A percentile compares a stretch with the other conserved stretches of the same genome.
phyloP scores from a whole-genome alignment of 1,140 invertebrate species.

The Atta cephalotes region DNA sequence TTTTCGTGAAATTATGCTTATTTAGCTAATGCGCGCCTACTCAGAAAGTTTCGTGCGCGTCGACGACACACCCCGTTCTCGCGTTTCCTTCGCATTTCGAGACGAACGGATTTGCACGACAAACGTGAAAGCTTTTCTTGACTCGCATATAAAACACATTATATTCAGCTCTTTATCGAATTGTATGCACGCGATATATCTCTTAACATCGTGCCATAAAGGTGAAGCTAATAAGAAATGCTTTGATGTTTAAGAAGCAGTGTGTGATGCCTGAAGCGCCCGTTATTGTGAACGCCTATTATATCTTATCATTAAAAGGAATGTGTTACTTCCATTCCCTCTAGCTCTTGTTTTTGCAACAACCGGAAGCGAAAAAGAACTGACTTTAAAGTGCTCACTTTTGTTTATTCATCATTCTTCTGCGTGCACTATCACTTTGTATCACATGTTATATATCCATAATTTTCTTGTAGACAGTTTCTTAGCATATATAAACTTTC shows the following conservation, averaged over 20 bases:
- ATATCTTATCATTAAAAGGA: conserved; percentile 18
- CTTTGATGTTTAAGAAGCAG: not conserved
- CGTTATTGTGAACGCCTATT: not conserved
- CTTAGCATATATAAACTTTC: conserved; percentile 15
- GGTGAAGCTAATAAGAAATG: not conserved
- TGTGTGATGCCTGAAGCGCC: not conserved
- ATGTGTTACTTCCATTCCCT: not conserved
- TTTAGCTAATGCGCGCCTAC: conserved; percentile 16
- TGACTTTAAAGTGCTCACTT: conserved; percentile 6
- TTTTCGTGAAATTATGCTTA: conserved; percentile 17
- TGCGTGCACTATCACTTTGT: conserved; percentile 13
- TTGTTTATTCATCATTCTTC: conserved; percentile 18
- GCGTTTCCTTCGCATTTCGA: conserved; percentile 12
- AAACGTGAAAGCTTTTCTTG: not conserved
- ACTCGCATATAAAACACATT: conserved; percentile 1
- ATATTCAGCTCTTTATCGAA: conserved; percentile 13
- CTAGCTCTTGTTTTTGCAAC: not conserved
- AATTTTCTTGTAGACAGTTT: conserved; percentile 18
- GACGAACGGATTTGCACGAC: conserved; percentile 29
- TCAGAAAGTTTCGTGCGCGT: conserved; percentile 18
- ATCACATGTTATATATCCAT: not conserved
- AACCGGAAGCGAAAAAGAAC: not conserved
- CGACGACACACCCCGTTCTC: conserved; percentile 24
- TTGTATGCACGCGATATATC: not conserved
- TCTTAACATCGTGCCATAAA: not conserved